A percentile compares a stretch with the other conserved stretches of the same genome.
phyloP scores from a whole-genome alignment of 2,888 invertebrate species.

The Agrilus biguttatus region DNA sequence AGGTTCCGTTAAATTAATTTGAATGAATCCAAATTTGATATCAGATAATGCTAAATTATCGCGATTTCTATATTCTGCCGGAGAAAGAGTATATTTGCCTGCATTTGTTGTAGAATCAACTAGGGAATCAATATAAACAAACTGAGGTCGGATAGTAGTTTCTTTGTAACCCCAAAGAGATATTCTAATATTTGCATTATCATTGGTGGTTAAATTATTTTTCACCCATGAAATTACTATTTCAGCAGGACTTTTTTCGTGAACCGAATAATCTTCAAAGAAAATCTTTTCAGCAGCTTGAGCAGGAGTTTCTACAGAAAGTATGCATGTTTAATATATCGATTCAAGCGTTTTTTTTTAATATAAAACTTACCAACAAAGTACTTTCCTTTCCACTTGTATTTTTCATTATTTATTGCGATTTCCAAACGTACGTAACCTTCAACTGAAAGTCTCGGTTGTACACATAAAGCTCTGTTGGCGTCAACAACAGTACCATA shows the following conservation, averaged over 20 bases:
- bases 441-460: slow-evolving; percentile 74
- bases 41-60: slow-evolving; percentile 56
- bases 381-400: slow-evolving; percentile 80
- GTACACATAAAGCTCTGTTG: slow-evolving; percentile 80
- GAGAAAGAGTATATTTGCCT: slow-evolving; percentile 59
- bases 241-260: slow-evolving; percentile 57
- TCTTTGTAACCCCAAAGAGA: slow-evolving; percentile 86
- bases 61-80: slow-evolving; percentile 53
- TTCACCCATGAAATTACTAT: slow-evolving; percentile 73
- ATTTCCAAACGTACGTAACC: slow-evolving; percentile 81
- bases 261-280: slow-evolving; percentile 58
- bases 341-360: not conserved
- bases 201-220: slow-evolving; percentile 70
- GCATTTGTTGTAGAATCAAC: slow-evolving; percentile 38
- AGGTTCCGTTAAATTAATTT: slow-evolving; percentile 74
- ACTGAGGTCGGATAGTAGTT: slow-evolving; percentile 62
- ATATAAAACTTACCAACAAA: slow-evolving; percentile 61
- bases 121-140: slow-evolving; percentile 66
- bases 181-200: slow-evolving; percentile 62
- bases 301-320: slow-evolving; percentile 66
- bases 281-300: slow-evolving; percentile 75
- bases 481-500: slow-evolving; percentile 59
- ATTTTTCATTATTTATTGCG: slow-evolving; percentile 67
- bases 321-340: not conserved
- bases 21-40: slow-evolving; percentile 74